Conservation (phyloP, 2,113 vertebrate genomes). For the Spheniscus mendiculus region DNA sequence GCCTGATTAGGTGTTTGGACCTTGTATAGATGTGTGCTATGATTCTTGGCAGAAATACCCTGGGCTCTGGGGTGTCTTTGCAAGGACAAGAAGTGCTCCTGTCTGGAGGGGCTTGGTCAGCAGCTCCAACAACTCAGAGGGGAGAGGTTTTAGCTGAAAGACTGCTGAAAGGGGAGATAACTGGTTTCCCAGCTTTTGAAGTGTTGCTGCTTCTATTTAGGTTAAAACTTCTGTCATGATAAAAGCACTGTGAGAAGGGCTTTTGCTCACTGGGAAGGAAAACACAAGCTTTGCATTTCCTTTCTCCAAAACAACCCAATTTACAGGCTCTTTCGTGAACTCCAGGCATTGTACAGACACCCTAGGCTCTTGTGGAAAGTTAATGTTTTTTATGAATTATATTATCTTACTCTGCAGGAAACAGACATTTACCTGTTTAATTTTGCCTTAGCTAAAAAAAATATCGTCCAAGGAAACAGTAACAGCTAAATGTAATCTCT, state of each 20-base stretch:
- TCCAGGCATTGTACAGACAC: too few relatives aligned
- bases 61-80: background rate
- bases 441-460: background rate
- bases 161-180: background rate
- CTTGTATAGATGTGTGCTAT: fast-evolving
- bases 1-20: background rate
- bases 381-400: background rate
- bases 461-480: background rate
- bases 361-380: background rate
- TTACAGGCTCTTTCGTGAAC: background rate
- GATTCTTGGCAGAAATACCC: background rate
- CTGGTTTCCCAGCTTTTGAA: background rate
- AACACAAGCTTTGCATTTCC: background rate
- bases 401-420: background rate
- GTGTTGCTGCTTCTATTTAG: background rate
- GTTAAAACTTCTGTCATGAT: background rate
- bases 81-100: background rate
- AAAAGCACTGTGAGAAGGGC: background rate
- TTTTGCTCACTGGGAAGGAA: background rate
- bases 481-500: background rate
- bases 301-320: background rate
- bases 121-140: background rate
- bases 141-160: background rate
- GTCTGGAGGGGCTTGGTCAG: background rate
- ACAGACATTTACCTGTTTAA: background rate